Percentiles rank a stretch among this genome's conserved stretches.
These are phyloP conservation scores for Pseudanteris insignis DNA, from an alignment of 2,888 invertebrate species.

Conservation along the genomic window DNA sequence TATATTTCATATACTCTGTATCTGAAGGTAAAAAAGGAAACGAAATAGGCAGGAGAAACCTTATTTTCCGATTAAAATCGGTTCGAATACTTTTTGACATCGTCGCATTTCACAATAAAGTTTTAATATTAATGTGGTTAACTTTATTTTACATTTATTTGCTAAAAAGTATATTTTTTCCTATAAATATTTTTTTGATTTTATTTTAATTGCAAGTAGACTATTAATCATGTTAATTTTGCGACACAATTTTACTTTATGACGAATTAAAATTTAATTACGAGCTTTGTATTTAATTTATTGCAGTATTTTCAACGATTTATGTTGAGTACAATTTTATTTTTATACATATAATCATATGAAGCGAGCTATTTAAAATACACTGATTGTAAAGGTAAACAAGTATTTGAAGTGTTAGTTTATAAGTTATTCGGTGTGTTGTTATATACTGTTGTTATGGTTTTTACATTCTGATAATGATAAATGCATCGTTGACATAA, in stretches of 20 bases:
- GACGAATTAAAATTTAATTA: conserved; percentile 9
- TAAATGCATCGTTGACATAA: conserved; percentile 31
- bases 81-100: conserved; percentile 5
- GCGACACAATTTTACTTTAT: conserved; percentile 9
- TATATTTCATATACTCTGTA: conserved; percentile 5
- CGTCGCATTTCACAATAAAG: conserved; percentile 11
- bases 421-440: conserved; percentile 52
- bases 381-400: conserved; percentile 4
- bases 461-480: conserved; percentile 55
- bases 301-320: conserved; percentile 15
- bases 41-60: not conserved
- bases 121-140: conserved; percentile 2
- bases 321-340: conserved; percentile 16
- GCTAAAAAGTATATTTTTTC: not conserved
- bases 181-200: not conserved
- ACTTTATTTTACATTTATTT: conserved; percentile 7
- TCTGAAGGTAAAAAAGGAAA: not conserved
- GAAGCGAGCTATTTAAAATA: conserved; percentile 12
- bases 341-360: conserved; percentile 20
- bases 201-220: not conserved
- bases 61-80: conserved; percentile 10
- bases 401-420: conserved; percentile 23
- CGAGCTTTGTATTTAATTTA: conserved; percentile 25
- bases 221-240: conserved; percentile 9
- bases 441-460: conserved; percentile 57